Base-by-base conservation (phyloP, 2,888 invertebrate species). In the Eurytoma californica region DNA sequence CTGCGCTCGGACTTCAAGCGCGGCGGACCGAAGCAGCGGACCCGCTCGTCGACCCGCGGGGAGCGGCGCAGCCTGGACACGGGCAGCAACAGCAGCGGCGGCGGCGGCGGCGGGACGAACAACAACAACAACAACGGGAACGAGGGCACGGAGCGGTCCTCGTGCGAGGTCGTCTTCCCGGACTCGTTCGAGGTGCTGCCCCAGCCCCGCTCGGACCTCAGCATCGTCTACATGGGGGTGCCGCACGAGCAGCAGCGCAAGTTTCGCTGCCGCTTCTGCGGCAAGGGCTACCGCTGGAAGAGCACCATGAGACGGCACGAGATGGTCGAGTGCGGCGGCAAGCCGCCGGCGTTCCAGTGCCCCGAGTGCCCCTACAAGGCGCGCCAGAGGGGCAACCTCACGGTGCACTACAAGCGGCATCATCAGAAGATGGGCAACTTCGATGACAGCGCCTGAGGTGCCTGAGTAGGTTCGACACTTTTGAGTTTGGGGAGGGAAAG, bases 211-310 rank as follows among this genome's bases (percentile, higher is more conserved):
- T 53, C 72, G 13, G 91, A 90, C 74, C 83, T 89, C 30, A 91
- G 89, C 83, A 85, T 87, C 79, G 89, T 90, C 61, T 91, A 91
- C 84, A 91, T 92, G 86, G 90, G 90, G 47, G 91, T 92, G 61
- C 90, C 92, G 66, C 86, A 92, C 87, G 93, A 93, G 86, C 92
- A 92, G 49, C 91, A 91, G 84, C 91, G 93, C 3, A 94, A 94
- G 87, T 96, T 95, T 90, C 93, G 95, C 68, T 96, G 96, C 87
- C 92, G 95, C 70, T 95, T 95, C 88, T 96, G 96, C 91, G 96
- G 96, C 82, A 96, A 96, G 90, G 93, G 94, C 83, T 96, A 96
- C 90, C 93, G 96, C 86, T 96, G 96, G 96, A 96, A 96, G 91
- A 95, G 95, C 69, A 96, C 96, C 80, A 92, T 96, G 92, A 92